Evolutionary conservation across 2,888 invertebrate genomes (phyloP).

Genomic region (Drosophila tripunctata): DNA sequence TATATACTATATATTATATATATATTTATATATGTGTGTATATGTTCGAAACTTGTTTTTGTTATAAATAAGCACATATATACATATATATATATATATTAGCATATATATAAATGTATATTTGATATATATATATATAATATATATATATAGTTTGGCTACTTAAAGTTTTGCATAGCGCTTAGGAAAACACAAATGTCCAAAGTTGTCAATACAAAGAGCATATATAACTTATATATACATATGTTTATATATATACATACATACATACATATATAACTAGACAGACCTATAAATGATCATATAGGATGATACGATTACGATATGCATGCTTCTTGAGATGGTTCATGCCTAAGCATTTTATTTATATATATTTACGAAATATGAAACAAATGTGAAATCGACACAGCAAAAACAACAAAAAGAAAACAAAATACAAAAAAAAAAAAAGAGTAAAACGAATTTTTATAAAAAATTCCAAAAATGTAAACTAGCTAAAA

Average conservation of each 20-base stretch:
- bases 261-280: conserved; percentile 4
- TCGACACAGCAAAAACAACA: conserved; percentile 10
- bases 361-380: conserved; percentile 53
- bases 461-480: conserved; percentile 74
- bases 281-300: conserved; percentile 27
- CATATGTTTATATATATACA: conserved; percentile 15
- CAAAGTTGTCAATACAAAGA: conserved; percentile 75
- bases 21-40: not conserved
- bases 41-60: no score
- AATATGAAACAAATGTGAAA: conserved; percentile 19
- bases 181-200: conserved; percentile 59
- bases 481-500: conserved; percentile 38
- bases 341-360: conserved; percentile 41
- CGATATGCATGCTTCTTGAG: conserved; percentile 24
- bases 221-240: conserved; percentile 34
- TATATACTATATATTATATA: conserved; percentile 3
- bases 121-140: conserved; percentile 18
- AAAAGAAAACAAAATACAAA: conserved; percentile 8
- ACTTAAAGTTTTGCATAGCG: conserved; percentile 41
- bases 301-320: conserved; percentile 23
- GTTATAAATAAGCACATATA: no score
- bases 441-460: conserved; percentile 50
- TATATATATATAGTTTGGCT: conserved; percentile 33
- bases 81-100: conserved; percentile 1
- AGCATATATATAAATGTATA: conserved; percentile 1